Percentiles rank a stretch among this genome's conserved stretches.
Conservation (phyloP, 2,888 invertebrate species). For the Eugnorisma glareosa region DNA sequence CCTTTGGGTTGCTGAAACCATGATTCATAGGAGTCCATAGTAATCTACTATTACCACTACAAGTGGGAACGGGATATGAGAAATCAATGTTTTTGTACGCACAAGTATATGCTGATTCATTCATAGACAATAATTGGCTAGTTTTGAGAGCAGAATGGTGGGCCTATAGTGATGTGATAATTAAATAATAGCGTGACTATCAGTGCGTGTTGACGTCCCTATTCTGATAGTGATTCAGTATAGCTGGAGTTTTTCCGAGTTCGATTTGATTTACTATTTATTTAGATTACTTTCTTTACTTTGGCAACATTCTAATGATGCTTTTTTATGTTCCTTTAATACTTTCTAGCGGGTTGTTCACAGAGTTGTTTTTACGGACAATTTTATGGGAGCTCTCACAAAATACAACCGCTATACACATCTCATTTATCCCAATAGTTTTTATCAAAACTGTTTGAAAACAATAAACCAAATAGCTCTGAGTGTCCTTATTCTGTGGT, state of each 20-base stretch:
- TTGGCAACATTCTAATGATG: background rate
- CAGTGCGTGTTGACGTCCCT: constrained; percentile 70
- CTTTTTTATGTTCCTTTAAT: background rate
- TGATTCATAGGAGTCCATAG: background rate
- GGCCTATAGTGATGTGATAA: constrained; percentile 53
- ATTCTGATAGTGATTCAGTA: constrained; percentile 63
- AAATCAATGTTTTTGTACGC: background rate
- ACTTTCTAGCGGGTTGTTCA: background rate
- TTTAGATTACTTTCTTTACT: background rate
- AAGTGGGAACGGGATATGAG: too few relatives aligned
- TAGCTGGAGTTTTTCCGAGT: background rate
- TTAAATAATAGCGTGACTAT: constrained; percentile 71
- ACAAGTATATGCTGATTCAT: constrained; percentile 1
- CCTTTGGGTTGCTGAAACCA: background rate
- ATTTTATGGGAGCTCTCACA: background rate
- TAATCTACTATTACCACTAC: background rate
- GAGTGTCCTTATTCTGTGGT: background rate
- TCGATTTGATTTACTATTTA: background rate
- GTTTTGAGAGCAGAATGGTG: constrained; percentile 41
- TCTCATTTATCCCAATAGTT: background rate
- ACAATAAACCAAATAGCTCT: background rate
- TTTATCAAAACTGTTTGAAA: background rate
- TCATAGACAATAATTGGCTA: constrained; percentile 47
- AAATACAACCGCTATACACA: background rate
- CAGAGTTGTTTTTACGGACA: background rate